Evolutionary conservation across 2,888 invertebrate species (phyloP).

Genomic region (Rotaria magnacalcarata): DNA sequence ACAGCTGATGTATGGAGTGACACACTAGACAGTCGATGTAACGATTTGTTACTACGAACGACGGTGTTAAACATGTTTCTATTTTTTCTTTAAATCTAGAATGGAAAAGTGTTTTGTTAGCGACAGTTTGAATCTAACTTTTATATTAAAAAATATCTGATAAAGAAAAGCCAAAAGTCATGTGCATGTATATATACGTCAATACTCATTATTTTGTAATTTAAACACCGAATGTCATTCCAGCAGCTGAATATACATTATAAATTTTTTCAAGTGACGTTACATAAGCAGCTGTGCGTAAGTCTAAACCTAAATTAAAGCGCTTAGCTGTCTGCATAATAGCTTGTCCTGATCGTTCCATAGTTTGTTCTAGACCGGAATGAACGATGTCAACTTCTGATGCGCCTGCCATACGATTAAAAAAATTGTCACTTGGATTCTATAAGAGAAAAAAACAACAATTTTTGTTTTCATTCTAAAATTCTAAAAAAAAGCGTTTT

Average conservation of each 20-base stretch:
- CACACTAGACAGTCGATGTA: not conserved
- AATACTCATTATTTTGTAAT: too few species aligned
- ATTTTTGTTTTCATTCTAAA: not conserved
- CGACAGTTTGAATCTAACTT: not conserved
- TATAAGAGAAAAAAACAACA: not conserved
- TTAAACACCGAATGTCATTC: constrained; percentile 71
- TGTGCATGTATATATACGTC: too few species aligned
- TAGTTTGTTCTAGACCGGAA: constrained; percentile 91
- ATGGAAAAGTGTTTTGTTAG: not conserved
- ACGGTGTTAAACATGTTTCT: not conserved
- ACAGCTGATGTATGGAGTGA: not conserved
- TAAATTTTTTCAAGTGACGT: constrained; percentile 94
- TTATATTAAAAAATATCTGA: not conserved
- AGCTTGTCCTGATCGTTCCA: constrained; percentile 89
- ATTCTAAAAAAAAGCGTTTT: constrained; percentile 76
- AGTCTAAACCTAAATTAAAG: constrained; percentile 85
- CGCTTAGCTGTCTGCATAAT: constrained; percentile 86
- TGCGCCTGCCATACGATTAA: constrained; percentile 66
- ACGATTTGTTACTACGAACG: not conserved
- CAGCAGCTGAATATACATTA: constrained; percentile 85
- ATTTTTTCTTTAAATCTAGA: not conserved
- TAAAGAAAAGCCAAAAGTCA: not conserved
- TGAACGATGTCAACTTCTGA: constrained; percentile 98
- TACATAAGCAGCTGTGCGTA: constrained; percentile 91
- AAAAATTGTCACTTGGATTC: constrained; percentile 18